Base-by-base conservation (phyloP, 2,888 invertebrate species). In the Xiphydria camelus region DNA sequence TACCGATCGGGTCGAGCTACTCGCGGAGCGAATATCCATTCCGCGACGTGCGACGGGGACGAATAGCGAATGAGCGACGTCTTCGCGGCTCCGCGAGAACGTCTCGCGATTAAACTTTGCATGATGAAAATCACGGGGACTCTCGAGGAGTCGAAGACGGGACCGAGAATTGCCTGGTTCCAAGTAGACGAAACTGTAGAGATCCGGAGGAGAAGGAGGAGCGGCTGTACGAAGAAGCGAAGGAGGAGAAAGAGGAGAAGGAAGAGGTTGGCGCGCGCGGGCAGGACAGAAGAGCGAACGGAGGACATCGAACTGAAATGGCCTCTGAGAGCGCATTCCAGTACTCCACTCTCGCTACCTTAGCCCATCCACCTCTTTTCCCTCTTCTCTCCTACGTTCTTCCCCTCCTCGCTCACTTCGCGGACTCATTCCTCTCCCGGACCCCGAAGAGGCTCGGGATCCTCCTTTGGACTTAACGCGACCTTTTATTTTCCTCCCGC, bases 281-380 rank as follows among this genome's bases (percentile, higher is more conserved):
- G 56, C 59, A 57, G 65, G 62, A 64, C 62, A 62, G 62, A 57
- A 66, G 62, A 67, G 56, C 57, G 65, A 64, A 59, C 65, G 65
- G 70, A 70, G 72, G 72, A 72, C 70, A 72, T 72, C 71, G 71
- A 72, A 72, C 72, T 70, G 72, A 69, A 70, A 72, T 72, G 72
- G 70, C 70, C 72, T 72, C 69, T 70, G 68, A 68, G 64, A 70
- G 70, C 66, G 68, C 70, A 72, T 72, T 72, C 70, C 71, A 71
- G 70, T 70, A 71, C 68, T 71, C 70, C 67, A 69, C 69, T 70
- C 71, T 68, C 68, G 68, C 70, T 71, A 62, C 66, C 67, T 68
- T 56, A 58, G 59, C 58, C 53, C 60, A 58, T 60, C 60, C 53
- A 31, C 38, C 37, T 48, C 39, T 51, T 37, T 45, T 41, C 45